A percentile compares a stretch with the other conserved stretches of the same genome.
Conservation (phyloP, 2,113 vertebrate species). For the Hippocampus zosterae region DNA sequence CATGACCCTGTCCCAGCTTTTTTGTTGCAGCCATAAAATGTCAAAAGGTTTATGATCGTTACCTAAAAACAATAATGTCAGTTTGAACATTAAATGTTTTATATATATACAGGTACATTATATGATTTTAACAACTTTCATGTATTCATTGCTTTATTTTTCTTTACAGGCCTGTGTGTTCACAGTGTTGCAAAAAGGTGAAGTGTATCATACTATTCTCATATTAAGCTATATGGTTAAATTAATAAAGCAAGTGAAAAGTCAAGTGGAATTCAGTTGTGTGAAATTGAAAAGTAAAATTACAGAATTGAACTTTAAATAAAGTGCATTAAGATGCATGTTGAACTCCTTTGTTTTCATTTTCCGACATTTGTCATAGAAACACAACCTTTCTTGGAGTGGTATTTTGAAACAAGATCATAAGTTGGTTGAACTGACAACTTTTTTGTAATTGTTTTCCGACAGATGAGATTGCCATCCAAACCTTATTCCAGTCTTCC, state of each 20-base stretch:
- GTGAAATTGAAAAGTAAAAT: not conserved
- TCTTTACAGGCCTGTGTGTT: slow-evolving; percentile 87
- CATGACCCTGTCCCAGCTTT: no score
- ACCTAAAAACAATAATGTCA: no score
- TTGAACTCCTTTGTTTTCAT: not conserved
- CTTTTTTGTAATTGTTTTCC: slow-evolving; percentile 6
- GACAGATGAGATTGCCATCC: slow-evolving; percentile 92
- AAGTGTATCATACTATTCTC: slow-evolving; percentile 24
- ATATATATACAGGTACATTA: no score
- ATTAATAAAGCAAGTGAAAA: not conserved
- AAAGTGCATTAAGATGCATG: not conserved
- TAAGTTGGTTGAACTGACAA: not conserved
- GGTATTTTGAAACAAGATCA: not conserved
- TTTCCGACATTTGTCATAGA: not conserved
- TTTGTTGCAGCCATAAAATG: no score
- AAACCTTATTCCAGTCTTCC: slow-evolving; percentile 93
- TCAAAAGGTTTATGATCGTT: no score
- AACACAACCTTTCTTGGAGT: not conserved
- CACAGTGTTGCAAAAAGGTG: slow-evolving; percentile 98
- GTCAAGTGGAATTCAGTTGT: not conserved
- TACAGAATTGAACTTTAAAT: not conserved
- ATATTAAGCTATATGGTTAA: not conserved
- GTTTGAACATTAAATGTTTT: no score
- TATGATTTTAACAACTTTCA: not conserved
- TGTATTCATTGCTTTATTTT: not conserved